Evolutionary conservation across 1,140 invertebrate genomes (phyloP).

Genomic region (Eulimnadia texana): DNA sequence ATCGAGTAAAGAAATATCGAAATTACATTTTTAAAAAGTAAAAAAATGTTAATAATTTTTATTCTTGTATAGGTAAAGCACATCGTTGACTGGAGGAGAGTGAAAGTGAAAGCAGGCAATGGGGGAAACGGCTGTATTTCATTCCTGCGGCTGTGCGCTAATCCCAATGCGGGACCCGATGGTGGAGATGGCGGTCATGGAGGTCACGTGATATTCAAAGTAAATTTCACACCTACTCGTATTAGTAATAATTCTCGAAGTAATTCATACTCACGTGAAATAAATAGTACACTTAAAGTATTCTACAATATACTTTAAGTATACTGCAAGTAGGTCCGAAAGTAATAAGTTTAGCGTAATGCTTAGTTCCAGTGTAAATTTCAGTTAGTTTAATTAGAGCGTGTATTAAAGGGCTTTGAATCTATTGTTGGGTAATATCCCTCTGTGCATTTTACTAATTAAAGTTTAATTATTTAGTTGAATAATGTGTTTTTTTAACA

Average conservation of each 20-base stretch:
- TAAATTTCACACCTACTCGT: slow-evolving; percentile 24
- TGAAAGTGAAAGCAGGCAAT: slow-evolving; percentile 52
- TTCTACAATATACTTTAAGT: too few relatives aligned
- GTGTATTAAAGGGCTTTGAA: too few relatives aligned
- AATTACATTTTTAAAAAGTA: not conserved
- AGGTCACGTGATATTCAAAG: slow-evolving; percentile 86
- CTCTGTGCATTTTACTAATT: not conserved
- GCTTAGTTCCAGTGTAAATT: too few relatives aligned
- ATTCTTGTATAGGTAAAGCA: slow-evolving; percentile 12
- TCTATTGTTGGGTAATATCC: too few relatives aligned
- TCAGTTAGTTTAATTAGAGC: too few relatives aligned
- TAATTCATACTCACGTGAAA: too few relatives aligned
- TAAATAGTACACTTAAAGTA: too few relatives aligned
- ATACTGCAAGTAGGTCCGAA: too few relatives aligned
- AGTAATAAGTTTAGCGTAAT: too few relatives aligned
- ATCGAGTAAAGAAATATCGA: not conserved
- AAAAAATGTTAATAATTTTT: not conserved
- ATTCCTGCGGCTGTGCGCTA: slow-evolving; percentile 59
- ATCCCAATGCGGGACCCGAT: slow-evolving; percentile 81
- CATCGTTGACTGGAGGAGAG: slow-evolving; percentile 32
- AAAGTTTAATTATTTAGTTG: not conserved
- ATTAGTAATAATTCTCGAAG: too few relatives aligned
- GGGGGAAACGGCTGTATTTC: slow-evolving; percentile 86
- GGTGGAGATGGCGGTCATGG: slow-evolving; percentile 95
- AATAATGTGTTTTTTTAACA: slow-evolving; percentile 22